phyloP scores from a whole-genome alignment of 2,888 invertebrate genomes.

The Uropetala carovei region DNA sequence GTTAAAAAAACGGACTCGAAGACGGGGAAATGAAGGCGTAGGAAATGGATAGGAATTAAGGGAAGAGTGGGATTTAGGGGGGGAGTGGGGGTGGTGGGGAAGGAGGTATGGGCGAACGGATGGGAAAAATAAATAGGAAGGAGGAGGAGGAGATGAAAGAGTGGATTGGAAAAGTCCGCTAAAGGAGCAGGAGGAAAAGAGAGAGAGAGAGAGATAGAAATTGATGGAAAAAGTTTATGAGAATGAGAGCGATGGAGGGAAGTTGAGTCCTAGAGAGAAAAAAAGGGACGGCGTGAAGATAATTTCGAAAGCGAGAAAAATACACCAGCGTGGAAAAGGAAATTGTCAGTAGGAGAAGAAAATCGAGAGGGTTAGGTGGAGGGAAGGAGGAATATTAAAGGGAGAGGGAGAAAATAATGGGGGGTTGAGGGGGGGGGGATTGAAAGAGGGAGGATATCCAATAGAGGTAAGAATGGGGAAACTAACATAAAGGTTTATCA shows the following conservation, averaged over 20 bases:
- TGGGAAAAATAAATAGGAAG: conserved; percentile 11
- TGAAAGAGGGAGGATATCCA: not conserved
- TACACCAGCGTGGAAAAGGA: not conserved
- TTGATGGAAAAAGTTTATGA: conserved; percentile 35
- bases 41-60: conserved; percentile 19
- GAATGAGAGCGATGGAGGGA: not conserved
- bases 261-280: not conserved
- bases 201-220: not conserved
- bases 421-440: too few species aligned
- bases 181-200: not conserved
- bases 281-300: not conserved
- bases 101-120: not conserved
- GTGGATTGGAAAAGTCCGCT: not conserved
- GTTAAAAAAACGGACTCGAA: not conserved
- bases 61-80: not conserved
- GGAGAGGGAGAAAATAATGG: not conserved
- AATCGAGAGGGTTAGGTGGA: not conserved
- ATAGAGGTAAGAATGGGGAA: not conserved
- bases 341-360: not conserved
- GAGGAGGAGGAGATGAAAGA: not conserved
- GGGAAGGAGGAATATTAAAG: not conserved
- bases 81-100: not conserved
- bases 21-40: conserved; percentile 17
- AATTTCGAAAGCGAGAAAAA: not conserved
- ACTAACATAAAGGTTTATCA: not conserved